These are phyloP conservation scores for Drosophila neonasuta DNA, from an alignment of 2,888 invertebrate species.

Conservation along the genomic window DNA sequence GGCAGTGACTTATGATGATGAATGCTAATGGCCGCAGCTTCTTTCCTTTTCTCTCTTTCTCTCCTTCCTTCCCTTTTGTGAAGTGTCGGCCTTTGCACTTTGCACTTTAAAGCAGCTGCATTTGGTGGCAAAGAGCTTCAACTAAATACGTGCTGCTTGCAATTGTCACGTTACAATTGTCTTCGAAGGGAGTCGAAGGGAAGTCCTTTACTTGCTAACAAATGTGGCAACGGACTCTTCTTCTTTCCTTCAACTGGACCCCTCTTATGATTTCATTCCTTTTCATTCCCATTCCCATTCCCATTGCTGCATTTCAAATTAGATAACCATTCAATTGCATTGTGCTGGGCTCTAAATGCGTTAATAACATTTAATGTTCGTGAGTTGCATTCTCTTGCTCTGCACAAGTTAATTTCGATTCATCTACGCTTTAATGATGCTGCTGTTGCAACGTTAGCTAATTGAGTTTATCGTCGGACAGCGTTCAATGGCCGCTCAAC, in stretches of 20 bases:
- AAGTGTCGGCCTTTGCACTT: slow-evolving; percentile 43
- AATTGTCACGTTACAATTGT: slow-evolving; percentile 69
- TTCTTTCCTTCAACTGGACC: not conserved
- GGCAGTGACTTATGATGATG: slow-evolving; percentile 82
- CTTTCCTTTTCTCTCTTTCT: not conserved
- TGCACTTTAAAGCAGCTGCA: slow-evolving; percentile 50
- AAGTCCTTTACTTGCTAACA: slow-evolving; percentile 42
- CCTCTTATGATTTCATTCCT: not conserved
- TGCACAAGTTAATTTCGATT: slow-evolving; percentile 70
- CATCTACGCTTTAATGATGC: slow-evolving; percentile 63
- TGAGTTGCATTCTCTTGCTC: slow-evolving; percentile 57
- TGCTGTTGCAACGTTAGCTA: slow-evolving; percentile 48
- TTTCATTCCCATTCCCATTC: too few relatives aligned
- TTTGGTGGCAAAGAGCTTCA: slow-evolving; percentile 12
- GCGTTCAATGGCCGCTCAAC: slow-evolving; percentile 61
- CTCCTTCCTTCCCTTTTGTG: not conserved
- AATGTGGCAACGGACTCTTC: slow-evolving; percentile 41
- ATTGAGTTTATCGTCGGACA: slow-evolving; percentile 68
- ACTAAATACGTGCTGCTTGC: slow-evolving; percentile 60
- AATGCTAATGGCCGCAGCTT: slow-evolving; percentile 76
- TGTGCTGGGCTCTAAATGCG: slow-evolving; percentile 52
- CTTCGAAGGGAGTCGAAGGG: not conserved
- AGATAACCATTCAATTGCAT: slow-evolving; percentile 71
- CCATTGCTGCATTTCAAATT: slow-evolving; percentile 56
- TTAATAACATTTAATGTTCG: slow-evolving; percentile 77